Base-by-base conservation (phyloP, 2,888 invertebrate genomes). In the Graphium colonna region DNA sequence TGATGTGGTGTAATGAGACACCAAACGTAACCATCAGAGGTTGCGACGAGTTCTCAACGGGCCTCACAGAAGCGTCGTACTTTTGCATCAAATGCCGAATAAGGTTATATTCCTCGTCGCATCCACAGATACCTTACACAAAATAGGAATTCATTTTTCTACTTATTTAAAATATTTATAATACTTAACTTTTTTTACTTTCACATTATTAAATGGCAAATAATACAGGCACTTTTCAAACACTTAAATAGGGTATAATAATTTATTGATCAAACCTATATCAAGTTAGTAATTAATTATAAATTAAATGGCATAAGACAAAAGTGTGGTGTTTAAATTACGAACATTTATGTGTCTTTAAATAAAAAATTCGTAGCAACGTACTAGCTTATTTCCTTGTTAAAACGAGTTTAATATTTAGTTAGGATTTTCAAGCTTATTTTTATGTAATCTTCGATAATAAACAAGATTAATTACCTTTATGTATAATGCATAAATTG, bases 1-100 rank as follows among this genome's bases (percentile, higher is more conserved):
- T 95, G 60, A 96, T 95, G 68, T 96, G 95, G 81, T 96, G 95
- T 55, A 96, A 87, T 0, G 95, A 94, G 31, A 96, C 93, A 1
- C 95, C 95, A 69, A 96, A 96, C 54, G 94, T 94, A 67, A 96
- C 95, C 56, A 93, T 91, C 16, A 96, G 91, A 0, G 95, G 94
- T 56, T 92, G 91, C 0, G 94, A 93, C 36, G 95, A 94, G 82
- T 95, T 95, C 69, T 93, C 92, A 3, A 94, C 95, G 0, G 96
- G 96, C 36, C 96, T 84, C 36, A 94, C 94, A 0, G 94, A 94
- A 7, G 95, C 92, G 71, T 95, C 95, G 81, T 96, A 96, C 69
- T 91, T 91, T 64, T 92, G 90, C 92, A 95, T 93, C 64, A 95
- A 85, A 68, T 94, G 92, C 53, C 92, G 91, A 60, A 95, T 92